These are phyloP conservation scores for Stegodyphus dumicola DNA, from an alignment of 1,140 invertebrate genomes.

Conservation along the genomic window DNA sequence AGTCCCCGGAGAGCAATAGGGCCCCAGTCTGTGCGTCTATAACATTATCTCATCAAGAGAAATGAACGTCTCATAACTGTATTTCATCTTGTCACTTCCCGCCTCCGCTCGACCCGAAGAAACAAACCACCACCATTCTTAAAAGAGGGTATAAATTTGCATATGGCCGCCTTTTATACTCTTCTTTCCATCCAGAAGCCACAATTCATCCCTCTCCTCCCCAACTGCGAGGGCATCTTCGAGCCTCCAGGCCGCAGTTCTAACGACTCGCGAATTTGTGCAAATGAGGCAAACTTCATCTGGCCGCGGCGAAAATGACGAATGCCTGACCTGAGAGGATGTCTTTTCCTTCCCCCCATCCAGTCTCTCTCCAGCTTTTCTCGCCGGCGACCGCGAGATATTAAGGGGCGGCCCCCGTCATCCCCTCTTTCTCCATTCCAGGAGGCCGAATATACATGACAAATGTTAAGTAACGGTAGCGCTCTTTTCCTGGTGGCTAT, in stretches of 20 bases:
- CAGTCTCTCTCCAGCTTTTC: slow-evolving; percentile 7
- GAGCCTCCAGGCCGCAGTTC: background rate
- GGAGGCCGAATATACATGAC: slow-evolving; percentile 51
- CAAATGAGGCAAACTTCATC: slow-evolving; percentile 56
- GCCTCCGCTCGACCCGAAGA: slow-evolving; percentile 31
- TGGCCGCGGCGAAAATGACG: slow-evolving; percentile 55
- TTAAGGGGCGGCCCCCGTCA: slow-evolving; percentile 12
- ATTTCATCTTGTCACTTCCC: slow-evolving; percentile 59
- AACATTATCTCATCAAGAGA: slow-evolving; percentile 62
- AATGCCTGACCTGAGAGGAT: slow-evolving; percentile 58
- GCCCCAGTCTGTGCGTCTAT: slow-evolving; percentile 41
- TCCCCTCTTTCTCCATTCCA: background rate
- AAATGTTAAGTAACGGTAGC: slow-evolving; percentile 60
- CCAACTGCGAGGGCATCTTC: background rate
- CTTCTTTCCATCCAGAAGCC: slow-evolving; percentile 34
- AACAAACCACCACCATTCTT: slow-evolving; percentile 57
- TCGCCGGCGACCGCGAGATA: slow-evolving; percentile 42
- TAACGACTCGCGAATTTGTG: slow-evolving; percentile 58
- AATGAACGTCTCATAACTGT: slow-evolving; percentile 61
- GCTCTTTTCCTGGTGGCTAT: slow-evolving; percentile 41
- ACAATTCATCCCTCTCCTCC: slow-evolving; percentile 24
- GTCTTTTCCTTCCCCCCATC: slow-evolving; percentile 2
- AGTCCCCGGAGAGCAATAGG: slow-evolving; percentile 37
- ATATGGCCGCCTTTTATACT: slow-evolving; percentile 47
- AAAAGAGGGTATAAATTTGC: slow-evolving; percentile 61